Evolutionary conservation across 2,888 invertebrate genomes (phyloP), one percentile per base, ranked within the genome.

Genomic region (Nezara viridula): DNA sequence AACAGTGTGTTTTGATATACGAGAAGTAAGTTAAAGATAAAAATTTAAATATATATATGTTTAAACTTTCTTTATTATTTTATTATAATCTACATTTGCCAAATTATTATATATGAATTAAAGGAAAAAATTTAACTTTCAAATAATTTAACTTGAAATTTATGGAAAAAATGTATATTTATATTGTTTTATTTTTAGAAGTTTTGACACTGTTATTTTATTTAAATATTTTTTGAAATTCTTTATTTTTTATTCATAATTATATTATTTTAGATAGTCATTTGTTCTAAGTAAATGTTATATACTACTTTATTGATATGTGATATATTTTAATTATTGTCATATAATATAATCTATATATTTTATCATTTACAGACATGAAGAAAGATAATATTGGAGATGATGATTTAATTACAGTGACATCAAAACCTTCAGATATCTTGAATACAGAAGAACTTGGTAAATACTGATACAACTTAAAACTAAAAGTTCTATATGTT

Each of bases 311-410:
- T 16, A 14, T 55, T 10, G 55, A n/a, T 55, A n/a, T 10, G 0
- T 55, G 55, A 50, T 55, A 55, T 55, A 55, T 55, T 55, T n/a
- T 55, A n/a, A 55, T 55, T 55, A 55, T n/a, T 10, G n/a, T 55
- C n/a, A n/a, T n/a, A 12, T 10, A 21, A 50, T 9, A 60, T 27
- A 16, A 81, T 81, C 44, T 47, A n/a, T 37, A 47, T 81, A 40
- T 81, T 77, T 81, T 44, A 47, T 81, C 44, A 81, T 81, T 81
- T 81, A n/a, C 44, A 81, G 81, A 81, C 4, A 81, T 81, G 44
- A 44, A 44, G n/a, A 44, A 81, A 81, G 81, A 81, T 44, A 44
- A 81, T 81, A n/a, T 44, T 40, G n/a, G 14, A 47, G n/a, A 44
- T 47, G 44, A 81, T 44, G 81, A 81, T n/a, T 44, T 37, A 12